Conservation (phyloP, 2,113 vertebrate genomes). For the Nibea albiflora region DNA sequence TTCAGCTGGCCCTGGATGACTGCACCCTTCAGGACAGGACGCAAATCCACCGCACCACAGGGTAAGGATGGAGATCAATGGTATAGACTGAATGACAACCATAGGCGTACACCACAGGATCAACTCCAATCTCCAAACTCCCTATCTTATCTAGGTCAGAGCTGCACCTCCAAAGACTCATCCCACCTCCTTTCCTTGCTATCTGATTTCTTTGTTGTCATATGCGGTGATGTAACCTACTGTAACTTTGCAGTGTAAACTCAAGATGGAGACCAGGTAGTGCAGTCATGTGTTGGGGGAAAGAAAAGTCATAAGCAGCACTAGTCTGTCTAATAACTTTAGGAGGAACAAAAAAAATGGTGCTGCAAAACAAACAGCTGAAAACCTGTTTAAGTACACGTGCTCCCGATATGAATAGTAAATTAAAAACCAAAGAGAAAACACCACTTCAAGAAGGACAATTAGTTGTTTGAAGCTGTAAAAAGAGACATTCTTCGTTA, state of each 20-base stretch:
- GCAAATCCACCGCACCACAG: slow-evolving; percentile 34
- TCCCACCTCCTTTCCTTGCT: slow-evolving; percentile 48
- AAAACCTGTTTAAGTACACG: not conserved
- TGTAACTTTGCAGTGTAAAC: slow-evolving; percentile 71
- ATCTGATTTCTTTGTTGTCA: slow-evolving; percentile 66
- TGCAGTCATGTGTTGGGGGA: not conserved
- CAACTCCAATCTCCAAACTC: slow-evolving; percentile 56
- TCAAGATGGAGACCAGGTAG: slow-evolving; percentile 55
- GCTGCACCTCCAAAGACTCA: slow-evolving; percentile 67
- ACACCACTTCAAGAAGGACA: not conserved
- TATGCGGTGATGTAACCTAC: slow-evolving; percentile 75
- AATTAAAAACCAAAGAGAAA: not conserved
- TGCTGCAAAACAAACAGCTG: slow-evolving; percentile 1
- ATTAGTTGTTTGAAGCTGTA: not conserved
- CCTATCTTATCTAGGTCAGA: slow-evolving; percentile 74
- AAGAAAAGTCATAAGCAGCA: slow-evolving; percentile 28
- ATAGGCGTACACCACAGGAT: slow-evolving; percentile 55
- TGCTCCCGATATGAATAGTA: not conserved
- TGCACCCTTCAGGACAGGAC: slow-evolving; percentile 54
- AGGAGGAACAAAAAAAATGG: slow-evolving; percentile 1
- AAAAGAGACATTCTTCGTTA: slow-evolving; percentile 19
- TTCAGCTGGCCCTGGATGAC: slow-evolving; percentile 53
- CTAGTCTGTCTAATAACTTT: slow-evolving; percentile 22
- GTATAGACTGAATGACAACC: slow-evolving; percentile 62
- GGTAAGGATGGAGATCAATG: slow-evolving; percentile 66